Percentiles rank a stretch among this genome's conserved stretches.
Evolutionary conservation across 2,113 vertebrate species (phyloP).

Genomic region (Pontoporia blainvillei): DNA sequence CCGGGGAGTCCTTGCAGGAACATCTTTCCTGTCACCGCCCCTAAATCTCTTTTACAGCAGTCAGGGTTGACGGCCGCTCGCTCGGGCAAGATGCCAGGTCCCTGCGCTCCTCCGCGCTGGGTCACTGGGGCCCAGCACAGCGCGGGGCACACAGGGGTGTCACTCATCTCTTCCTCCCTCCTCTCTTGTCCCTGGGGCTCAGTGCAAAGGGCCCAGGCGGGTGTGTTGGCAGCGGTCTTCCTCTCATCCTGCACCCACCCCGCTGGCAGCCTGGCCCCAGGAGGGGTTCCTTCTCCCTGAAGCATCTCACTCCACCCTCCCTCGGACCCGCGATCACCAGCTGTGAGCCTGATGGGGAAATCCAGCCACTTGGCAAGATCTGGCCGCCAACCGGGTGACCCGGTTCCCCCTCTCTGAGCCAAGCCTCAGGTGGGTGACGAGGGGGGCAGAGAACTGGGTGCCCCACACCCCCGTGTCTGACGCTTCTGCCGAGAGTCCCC

Average conservation of each 20-base stretch:
- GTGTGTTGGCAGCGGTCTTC: fast-evolving
- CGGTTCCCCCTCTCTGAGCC: background rate
- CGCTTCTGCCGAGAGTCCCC: background rate
- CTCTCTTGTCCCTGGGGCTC: background rate
- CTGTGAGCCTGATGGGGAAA: background rate
- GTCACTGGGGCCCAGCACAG: background rate
- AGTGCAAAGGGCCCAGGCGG: fast-evolving
- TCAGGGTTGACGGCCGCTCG: background rate
- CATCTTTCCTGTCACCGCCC: background rate
- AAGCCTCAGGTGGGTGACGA: background rate
- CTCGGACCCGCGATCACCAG: fast-evolving
- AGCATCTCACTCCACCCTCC: background rate
- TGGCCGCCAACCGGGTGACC: background rate
- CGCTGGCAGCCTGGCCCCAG: fast-evolving
- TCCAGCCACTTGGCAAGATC: fast-evolving
- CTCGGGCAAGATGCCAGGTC: background rate
- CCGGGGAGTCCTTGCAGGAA: background rate
- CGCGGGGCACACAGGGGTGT: fast-evolving
- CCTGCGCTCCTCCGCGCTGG: fast-evolving
- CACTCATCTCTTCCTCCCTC: background rate
- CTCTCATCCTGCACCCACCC: background rate
- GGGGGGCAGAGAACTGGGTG: background rate
- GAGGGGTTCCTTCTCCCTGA: background rate
- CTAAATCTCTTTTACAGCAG: background rate
- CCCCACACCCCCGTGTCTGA: background rate